Evolutionary conservation across 2,113 vertebrate species (phyloP), one percentile per base, ranked within the genome.

Genomic region (Puntigrus tetrazona): DNA sequence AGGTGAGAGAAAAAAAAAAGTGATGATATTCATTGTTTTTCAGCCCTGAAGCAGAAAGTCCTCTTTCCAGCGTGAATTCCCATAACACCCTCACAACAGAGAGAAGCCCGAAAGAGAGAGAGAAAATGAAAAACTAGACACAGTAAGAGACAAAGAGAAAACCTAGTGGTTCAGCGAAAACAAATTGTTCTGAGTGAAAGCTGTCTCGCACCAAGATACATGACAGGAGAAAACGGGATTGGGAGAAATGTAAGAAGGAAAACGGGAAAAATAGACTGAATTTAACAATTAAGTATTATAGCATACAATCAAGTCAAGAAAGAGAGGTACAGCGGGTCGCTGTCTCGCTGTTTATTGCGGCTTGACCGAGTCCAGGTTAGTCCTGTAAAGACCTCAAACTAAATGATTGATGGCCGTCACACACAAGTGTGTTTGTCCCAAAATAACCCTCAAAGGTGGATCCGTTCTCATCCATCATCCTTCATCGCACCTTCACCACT

Each of bases 131-230:
- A 34, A 63, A 43, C 61, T n/a, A 57, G 43, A 75, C 55, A 65
- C n/a, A 63, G 14, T 36, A 27, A 36, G n/a, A 80, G 69, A 84
- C 61, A 73, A 57, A 67, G 11, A 65, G 74, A 59, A 75, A 52
- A 79, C 87, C 85, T 72, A 74, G 84, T 86, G 88, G 86, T 90
- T 88, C 88, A 91, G 91, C 5, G 86, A 87, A 85, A 90, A 88
- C 73, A 78, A 69, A 78, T 47, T 50, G 73, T 80, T 80, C 57
- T 34, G 78, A 65, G 59, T 80, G 78, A 80, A 67, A 31, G 78
- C 59, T 80, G 41, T 45, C 41, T 80, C 78, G 47, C 38, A 67
- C 41, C 27, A 22, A 63, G 18, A 80, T 80, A 67, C 27, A 31
- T 11, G 18, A 65, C 59, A 80, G 61, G 41, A 67, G 14, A 63